Base-by-base conservation (phyloP, 1,140 invertebrate genomes). In the Drosophila malerkotliana region DNA sequence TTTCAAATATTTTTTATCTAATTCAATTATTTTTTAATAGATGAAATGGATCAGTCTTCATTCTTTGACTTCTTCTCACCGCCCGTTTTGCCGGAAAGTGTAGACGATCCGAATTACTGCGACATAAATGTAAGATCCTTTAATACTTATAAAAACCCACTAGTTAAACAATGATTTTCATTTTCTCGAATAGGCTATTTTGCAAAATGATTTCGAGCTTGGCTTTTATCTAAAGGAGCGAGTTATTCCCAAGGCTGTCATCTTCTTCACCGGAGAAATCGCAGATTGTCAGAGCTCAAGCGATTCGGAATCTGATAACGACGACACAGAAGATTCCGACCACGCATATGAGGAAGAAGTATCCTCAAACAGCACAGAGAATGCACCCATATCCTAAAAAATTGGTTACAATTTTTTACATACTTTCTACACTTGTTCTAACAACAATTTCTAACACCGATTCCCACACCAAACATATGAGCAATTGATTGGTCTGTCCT, bases 1-100 rank as follows among this genome's bases (percentile, higher is more conserved):
- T 37, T 37, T 0, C 7, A 34, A 12, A 9, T 37, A 37, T 10
- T 4, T 12, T 37, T 37, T 3, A 37, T 3, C 10, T 0, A 9
- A 37, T 12, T 9, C 0, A 12, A 10, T 3, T 4, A 34, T 12
- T 37, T n/a, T 37, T 1, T 37, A 12, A 12, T 12, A 34, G 5
- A 44, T 3, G 41, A 44, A 2, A 44, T 24, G 5, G 67, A 78
- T 2, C 52, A 76, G 47, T 49, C 72, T 4, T 76, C 97, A 1
- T 99, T 99, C 92, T 99, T 99, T 92, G 98, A 98, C 90, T 99
- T 98, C 93, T 99, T 99, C 92, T 94, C 92, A 76, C 97, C 97
- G 57, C 97, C 97, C 66, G 77, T n/a, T 49, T 41, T 91, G 14
- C 90, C 87, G 0, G 76, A 78, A 0, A 77, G 90, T 32, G 32